Conservation (phyloP, 2,888 invertebrate genomes). For the Adineta ricciae region DNA sequence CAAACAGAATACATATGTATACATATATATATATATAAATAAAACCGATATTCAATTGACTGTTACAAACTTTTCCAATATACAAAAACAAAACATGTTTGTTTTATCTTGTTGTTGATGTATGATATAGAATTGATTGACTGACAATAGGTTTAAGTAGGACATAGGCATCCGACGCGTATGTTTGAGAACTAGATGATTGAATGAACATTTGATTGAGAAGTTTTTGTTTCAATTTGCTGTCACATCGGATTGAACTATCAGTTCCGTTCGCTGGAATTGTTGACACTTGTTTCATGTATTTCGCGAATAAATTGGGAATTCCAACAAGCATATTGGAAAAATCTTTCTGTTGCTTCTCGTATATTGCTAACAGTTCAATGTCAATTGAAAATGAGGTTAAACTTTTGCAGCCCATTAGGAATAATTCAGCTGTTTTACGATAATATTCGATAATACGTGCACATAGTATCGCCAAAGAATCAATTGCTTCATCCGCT, state of each 20-base stretch:
- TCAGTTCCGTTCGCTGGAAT: background rate
- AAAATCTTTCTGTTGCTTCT: constrained; percentile 11
- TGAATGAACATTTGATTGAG: background rate
- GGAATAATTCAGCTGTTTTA: constrained; percentile 1
- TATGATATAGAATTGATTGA: constrained; percentile 21
- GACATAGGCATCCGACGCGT: background rate
- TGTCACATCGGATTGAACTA: background rate
- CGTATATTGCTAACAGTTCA: background rate
- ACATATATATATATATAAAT: background rate
- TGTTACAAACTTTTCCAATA: background rate
- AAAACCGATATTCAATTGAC: background rate
- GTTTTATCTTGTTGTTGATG: background rate
- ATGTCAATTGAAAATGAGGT: constrained; percentile 17
- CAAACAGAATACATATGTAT: background rate
- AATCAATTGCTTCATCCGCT: constrained; percentile 10
- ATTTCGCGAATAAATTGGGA: background rate
- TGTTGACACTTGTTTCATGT: background rate
- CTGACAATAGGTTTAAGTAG: background rate
- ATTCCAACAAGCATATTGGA: background rate
- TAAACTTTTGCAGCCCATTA: constrained; percentile 7
- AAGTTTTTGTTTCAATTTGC: background rate
- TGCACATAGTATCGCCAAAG: background rate
- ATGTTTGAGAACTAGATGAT: background rate
- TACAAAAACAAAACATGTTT: background rate
- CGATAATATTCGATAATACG: constrained; percentile 17